Evolutionary conservation across 2,797 vertebrate genomes (phyloP), one percentile per base, ranked within the genome.

Genomic region (Danio choprae): DNA sequence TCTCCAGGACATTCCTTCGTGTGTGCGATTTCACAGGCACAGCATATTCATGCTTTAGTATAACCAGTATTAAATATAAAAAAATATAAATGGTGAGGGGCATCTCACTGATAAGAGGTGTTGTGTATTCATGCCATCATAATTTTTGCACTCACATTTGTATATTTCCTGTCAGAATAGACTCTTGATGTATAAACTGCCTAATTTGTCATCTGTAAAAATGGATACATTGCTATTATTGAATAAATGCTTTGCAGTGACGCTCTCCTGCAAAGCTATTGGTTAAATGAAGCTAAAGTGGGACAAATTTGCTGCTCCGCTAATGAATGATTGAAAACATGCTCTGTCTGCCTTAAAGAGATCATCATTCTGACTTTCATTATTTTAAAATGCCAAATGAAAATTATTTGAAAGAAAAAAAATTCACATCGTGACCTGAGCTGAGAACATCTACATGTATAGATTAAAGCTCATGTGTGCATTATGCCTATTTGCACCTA

Each of bases 171-270:
- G 8, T 65, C 51, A 65, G 50, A 41, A 81, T 59, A 3, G 53
- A 63, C 16, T 56, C 73, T 62, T 67, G 58, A 48, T 83, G 22
- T 74, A 70, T 56, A 81, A 81, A 82, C 84, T 74, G 46, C 79
- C 83, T 79, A 82, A 53, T 56, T 16, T 69, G 67, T 83, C 51
- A 67, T 59, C 53, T 74, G 68, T 79, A 56, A 83, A 74, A 38
- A 50, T 53, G 36, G 7, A 6, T 46, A 18, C 18, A 41, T 40
- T 9, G 16, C 55, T 79, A 29, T 74, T 72, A 20, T 69, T 70
- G 5, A 79, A 83, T 60, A 72, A 46, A 46, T 51, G 8, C 29
- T 75, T 51, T 68, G 53, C 18, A n/a, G 65, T 48, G n/a, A n/a
- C 16, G 11, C 29, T 76, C 12, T 65, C 16, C 51, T 55, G 44